Evolutionary conservation across 2,888 invertebrate species (phyloP).

Genomic region (Masnerella sp.): DNA sequence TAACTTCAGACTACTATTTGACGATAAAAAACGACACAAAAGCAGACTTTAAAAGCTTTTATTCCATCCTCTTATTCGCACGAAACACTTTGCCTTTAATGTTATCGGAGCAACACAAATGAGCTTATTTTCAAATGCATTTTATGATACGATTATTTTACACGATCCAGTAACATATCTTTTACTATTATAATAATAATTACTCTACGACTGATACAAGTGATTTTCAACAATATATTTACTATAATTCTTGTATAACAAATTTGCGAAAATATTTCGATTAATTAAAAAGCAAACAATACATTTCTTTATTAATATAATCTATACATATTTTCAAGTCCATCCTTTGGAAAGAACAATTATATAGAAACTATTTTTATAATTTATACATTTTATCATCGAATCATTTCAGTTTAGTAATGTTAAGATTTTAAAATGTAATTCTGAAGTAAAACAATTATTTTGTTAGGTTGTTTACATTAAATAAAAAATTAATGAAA

Average conservation of each 20-base stretch:
- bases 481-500: too few species aligned
- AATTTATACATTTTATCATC: too few species aligned
- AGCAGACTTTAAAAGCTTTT: slow-evolving; percentile 26
- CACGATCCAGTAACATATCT: slow-evolving; percentile 40
- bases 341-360: too few species aligned
- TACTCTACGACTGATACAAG: slow-evolving; percentile 21
- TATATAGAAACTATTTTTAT: too few species aligned
- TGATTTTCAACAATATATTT: neutral
- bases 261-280: neutral
- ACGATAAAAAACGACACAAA: slow-evolving; percentile 16
- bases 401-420: too few species aligned
- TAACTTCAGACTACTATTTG: slow-evolving; percentile 22
- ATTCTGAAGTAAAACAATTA: too few species aligned
- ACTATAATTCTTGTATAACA: neutral
- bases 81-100: slow-evolving; percentile 26
- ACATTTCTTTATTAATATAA: neutral
- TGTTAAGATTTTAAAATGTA: too few species aligned
- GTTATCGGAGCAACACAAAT: slow-evolving; percentile 21
- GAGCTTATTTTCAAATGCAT: slow-evolving; percentile 35
- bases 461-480: too few species aligned
- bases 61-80: slow-evolving; percentile 21
- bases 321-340: too few species aligned
- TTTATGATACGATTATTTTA: slow-evolving; percentile 29
- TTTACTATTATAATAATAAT: slow-evolving; percentile 27
- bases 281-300: neutral